Percentiles rank a stretch among this genome's conserved stretches.
Conservation (phyloP, 2,113 vertebrate genomes). For the Lycocorax pyrrhopterus region DNA sequence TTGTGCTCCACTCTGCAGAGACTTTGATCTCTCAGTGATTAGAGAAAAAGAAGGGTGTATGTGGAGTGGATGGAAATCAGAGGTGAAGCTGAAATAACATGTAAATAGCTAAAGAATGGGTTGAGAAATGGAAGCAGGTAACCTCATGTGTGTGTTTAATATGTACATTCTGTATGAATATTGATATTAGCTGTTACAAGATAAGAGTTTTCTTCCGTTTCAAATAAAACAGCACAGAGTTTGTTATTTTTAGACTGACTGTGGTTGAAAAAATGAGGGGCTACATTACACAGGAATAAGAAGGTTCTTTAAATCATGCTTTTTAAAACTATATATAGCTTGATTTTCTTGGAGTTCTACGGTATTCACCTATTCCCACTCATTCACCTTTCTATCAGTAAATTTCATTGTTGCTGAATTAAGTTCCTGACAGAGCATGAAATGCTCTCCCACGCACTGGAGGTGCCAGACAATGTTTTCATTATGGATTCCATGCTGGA, state of each 20-base stretch:
- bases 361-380: background rate
- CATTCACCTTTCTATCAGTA: constrained; percentile 11
- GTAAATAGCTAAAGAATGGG: background rate
- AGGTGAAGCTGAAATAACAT: background rate
- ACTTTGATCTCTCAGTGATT: background rate
- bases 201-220: background rate
- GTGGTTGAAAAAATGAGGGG: background rate
- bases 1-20: background rate
- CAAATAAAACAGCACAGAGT: background rate
- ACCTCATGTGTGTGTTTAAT: background rate
- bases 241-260: background rate
- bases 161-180: background rate
- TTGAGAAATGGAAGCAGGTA: background rate
- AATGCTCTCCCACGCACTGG: background rate
- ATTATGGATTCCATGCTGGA: constrained; percentile 19
- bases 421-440: constrained; percentile 32
- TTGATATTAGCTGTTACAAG: background rate
- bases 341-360: background rate
- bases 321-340: background rate
- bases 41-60: background rate
- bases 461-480: constrained; percentile 49
- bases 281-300: background rate
- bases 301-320: background rate
- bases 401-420: background rate
- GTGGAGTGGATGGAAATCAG: background rate